Conservation (phyloP, 2,797 vertebrate species). For the Lagocephalus sceleratus region DNA sequence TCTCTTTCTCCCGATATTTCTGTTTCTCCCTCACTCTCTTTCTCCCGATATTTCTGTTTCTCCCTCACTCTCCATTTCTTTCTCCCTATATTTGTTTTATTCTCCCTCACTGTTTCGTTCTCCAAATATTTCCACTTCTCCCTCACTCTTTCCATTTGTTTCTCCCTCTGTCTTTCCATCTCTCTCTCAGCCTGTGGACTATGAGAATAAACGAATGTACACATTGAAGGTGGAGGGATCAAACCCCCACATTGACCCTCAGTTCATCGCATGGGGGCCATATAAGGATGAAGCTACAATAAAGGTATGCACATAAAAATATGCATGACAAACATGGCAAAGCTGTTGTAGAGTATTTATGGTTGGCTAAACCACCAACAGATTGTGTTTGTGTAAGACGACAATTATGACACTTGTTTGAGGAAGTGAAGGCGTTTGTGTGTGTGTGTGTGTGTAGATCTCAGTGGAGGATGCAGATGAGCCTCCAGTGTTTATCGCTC, state of each 20-base stretch:
- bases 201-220: constrained; percentile 90
- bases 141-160: too few species aligned
- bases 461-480: constrained; percentile 93
- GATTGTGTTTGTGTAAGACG: neutral
- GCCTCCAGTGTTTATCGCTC: constrained; percentile 86
- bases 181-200: constrained; percentile 86
- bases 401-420: neutral
- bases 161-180: constrained; percentile 3
- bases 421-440: neutral
- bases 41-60: too few species aligned
- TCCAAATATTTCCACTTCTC: too few species aligned
- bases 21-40: too few species aligned
- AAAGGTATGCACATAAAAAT: constrained; percentile 76
- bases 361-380: neutral
- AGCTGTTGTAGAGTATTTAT: neutral
- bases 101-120: too few species aligned
- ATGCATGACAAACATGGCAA: neutral
- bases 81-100: too few species aligned
- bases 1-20: too few species aligned
- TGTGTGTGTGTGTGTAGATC: constrained; percentile 45
- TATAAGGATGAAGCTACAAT: constrained; percentile 94
- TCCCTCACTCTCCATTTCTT: too few species aligned
- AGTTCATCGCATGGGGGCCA: constrained; percentile 90
- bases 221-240: constrained; percentile 92
- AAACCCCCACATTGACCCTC: constrained; percentile 87